Conservation (phyloP, 2,888 invertebrate genomes). For the Eupelmus urozonus region DNA sequence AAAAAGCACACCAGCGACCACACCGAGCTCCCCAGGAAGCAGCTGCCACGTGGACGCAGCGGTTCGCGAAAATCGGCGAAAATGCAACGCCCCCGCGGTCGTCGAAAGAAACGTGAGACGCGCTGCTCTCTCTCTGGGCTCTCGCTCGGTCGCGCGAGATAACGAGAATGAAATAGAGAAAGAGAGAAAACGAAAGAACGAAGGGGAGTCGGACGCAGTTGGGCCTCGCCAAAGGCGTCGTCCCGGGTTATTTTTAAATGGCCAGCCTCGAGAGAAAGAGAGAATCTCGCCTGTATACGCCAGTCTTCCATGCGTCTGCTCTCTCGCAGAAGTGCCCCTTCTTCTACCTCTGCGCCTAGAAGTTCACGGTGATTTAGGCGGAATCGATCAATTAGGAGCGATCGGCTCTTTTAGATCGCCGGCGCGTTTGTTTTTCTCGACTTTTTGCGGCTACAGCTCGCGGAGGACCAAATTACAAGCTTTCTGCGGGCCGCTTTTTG, state of each 20-base stretch:
- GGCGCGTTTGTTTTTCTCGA: not conserved
- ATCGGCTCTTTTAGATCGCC: conserved; percentile 8
- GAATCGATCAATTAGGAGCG: conserved; percentile 24
- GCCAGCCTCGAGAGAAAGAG: conserved; percentile 22
- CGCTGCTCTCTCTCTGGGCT: not conserved
- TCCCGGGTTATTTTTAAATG: conserved; percentile 50
- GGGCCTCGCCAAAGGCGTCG: conserved; percentile 49
- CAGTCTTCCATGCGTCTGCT: conserved; percentile 21
- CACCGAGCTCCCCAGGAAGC: too few relatives aligned
- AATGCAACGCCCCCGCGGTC: not conserved
- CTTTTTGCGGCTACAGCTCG: too few relatives aligned
- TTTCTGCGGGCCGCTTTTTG: not conserved
- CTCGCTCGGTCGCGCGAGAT: not conserved
- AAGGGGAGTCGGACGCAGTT: not conserved
- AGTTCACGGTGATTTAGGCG: conserved; percentile 47
- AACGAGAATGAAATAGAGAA: conserved; percentile 9
- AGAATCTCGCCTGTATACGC: too few relatives aligned
- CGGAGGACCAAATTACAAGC: not conserved
- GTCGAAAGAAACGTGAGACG: conserved; percentile 52
- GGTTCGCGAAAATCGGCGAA: conserved; percentile 2
- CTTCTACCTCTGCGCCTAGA: not conserved
- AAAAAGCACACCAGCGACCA: not conserved
- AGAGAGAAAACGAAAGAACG: not conserved
- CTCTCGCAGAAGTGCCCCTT: not conserved
- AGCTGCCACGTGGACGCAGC: not conserved